Evolutionary conservation across 2,888 invertebrate genomes (phyloP), one percentile per base, ranked within the genome.

Genomic region (Invenusta paracnida): DNA sequence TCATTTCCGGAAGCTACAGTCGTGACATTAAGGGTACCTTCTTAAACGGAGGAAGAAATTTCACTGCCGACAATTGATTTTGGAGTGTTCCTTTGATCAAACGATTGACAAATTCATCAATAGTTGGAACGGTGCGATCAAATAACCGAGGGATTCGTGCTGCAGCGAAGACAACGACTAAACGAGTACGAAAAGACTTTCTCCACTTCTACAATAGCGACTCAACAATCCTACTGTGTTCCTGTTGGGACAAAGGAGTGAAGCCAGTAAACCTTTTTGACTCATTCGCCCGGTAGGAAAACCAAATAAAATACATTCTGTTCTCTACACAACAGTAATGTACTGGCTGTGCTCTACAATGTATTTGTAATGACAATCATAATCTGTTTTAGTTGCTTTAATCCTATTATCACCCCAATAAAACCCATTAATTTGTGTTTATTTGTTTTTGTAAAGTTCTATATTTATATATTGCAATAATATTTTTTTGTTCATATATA

Each of bases 1-100:
- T 66, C 66, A 13, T 11, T 66, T 79, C 79, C 79, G 28, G 79
- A 79, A n/a, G 79, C 79, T 23, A n/a, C 29, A 23, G 23, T 27
- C 79, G n/a, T 79, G 79, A 79, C 79, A 25, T 79, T 79, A 29
- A 79, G 2, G 79, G 5, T 5, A 79, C 79, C 79, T 79, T 79
- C n/a, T n/a, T 79, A 79, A 79, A 79, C 23, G 28, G 2, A 5
- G 79, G 79, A 25, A 79, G 79, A 79, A 79, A 79, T 79, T 5
- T 79, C 23, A 79, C 79, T 27, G 79, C 25, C n/a, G 79, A 11
- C 29, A 79, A 79, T 23, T 11, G 79, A n/a, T 79, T 79, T 27
- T 79, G 5, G 5, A 79, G 79, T 27, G 28, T 79, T 23, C n/a
- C 79, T 25, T 27, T 79, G 23, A 79, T 79, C 23, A 79, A 79